Base-by-base conservation (phyloP, 1,140 invertebrate species). In the Lethocerus indicus region DNA sequence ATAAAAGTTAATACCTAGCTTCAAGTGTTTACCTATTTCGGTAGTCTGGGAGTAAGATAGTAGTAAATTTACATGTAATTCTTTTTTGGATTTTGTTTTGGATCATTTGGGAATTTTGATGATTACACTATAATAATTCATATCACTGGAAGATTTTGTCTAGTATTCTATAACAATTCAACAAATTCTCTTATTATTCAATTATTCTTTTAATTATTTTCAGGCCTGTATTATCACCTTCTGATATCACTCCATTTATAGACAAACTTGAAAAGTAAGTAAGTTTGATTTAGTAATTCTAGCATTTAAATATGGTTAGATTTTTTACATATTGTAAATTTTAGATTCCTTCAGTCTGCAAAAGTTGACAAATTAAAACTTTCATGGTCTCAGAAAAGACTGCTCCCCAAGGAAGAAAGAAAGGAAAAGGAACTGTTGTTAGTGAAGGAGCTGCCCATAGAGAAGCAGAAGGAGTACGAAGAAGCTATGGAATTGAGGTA, bases 401-500 rank as follows among this genome's bases (percentile, higher is more conserved):
- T 39, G 26, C 14, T 48, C 9, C 24, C n/a, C 5, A 48, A 48
- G 16, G 47, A 48, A 24, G 20, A 48, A 13, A 36, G 35, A 48
- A 37, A 13, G 6, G 21, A 39, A 24, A 20, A n/a, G n/a, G 12
- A 28, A 25, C 1, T 14, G 27, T 21, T 39, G 28, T 39, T 36
- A 14, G 26, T 16, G 7, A 21, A 1, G 0, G 40, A 48, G n/a
- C 35, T 48, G 2, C 9, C 47, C 2, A 16, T 3, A 23, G 47
- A 48, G 12, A 16, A 24, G 16, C 21, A 29, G 14, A 25, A 3
- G 6, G 14, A 23, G 16, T 18, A 48, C 7, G 1, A 48, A 9
- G 26, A 26, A 13, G 47, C 47, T 25, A 37, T 37, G 18, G 3
- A 48, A 6, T 39, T 48, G 21, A 48, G 24, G 47, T 48, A 37